Conservation (phyloP, 2,888 invertebrate genomes). For the Taenaris catops region DNA sequence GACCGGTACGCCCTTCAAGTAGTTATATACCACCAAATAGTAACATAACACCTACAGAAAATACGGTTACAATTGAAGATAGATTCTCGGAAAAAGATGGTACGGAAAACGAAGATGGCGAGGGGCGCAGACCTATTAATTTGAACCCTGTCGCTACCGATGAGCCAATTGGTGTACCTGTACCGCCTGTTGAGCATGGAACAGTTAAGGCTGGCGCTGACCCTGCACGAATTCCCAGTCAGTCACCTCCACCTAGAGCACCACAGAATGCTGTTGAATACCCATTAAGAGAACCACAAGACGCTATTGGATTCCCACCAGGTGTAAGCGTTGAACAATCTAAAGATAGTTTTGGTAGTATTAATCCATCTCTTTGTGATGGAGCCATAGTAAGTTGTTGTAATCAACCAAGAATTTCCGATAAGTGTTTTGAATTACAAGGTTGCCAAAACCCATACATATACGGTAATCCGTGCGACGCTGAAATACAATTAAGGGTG, state of each 20-base stretch:
- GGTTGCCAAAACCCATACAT: slow-evolving; percentile 67
- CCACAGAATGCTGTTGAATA: not conserved
- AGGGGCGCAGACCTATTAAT: slow-evolving; percentile 52
- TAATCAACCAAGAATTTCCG: slow-evolving; percentile 40
- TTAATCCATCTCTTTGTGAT: slow-evolving; percentile 37
- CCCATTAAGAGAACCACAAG: not conserved
- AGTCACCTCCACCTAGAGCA: no score
- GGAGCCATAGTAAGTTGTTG: slow-evolving; percentile 56
- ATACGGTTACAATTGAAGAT: slow-evolving; percentile 23
- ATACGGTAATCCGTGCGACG: slow-evolving; percentile 49
- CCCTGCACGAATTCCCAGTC: slow-evolving; percentile 5
- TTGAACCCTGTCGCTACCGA: slow-evolving; percentile 39
- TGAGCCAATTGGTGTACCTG: slow-evolving; percentile 28
- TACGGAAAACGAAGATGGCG: slow-evolving; percentile 19
- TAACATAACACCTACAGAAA: slow-evolving; percentile 22
- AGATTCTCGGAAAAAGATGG: slow-evolving; percentile 49
- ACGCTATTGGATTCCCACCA: not conserved
- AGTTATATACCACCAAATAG: slow-evolving; percentile 7
- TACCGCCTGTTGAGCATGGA: slow-evolving; percentile 42
- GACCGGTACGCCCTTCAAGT: slow-evolving; percentile 6
- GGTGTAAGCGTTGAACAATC: not conserved
- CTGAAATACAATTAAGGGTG: slow-evolving; percentile 38
- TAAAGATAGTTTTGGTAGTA: not conserved
- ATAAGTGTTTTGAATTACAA: slow-evolving; percentile 47
- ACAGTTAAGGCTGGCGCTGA: slow-evolving; percentile 30